Evolutionary conservation across 1,140 invertebrate species (phyloP).

Genomic region (Achatina immaculata): DNA sequence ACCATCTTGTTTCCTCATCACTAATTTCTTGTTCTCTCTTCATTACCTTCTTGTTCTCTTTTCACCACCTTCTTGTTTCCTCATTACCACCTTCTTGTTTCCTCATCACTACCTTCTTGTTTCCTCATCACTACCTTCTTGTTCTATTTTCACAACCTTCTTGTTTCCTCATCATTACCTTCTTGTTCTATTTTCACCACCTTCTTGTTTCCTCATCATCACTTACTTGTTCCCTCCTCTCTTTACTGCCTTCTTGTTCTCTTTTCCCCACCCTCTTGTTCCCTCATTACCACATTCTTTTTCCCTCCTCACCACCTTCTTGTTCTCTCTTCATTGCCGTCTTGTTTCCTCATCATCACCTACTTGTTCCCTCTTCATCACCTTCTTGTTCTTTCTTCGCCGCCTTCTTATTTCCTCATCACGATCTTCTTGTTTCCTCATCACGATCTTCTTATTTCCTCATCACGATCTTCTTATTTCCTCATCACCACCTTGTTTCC

Average conservation of each 20-base stretch:
- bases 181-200: too few species aligned
- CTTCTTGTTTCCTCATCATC: background rate
- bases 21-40: background rate
- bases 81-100: background rate
- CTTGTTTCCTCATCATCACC: background rate
- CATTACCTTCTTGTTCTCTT: conserved; percentile 4
- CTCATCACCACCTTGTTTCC: background rate
- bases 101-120: background rate
- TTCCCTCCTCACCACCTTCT: background rate
- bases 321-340: background rate
- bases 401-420: too few species aligned
- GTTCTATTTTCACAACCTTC: conserved; percentile 10
- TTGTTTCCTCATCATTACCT: too few species aligned
- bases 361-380: too few species aligned
- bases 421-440: background rate
- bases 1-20: too few species aligned
- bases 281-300: background rate
- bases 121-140: background rate
- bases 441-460: background rate
- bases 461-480: background rate
- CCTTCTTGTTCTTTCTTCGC: too few species aligned
- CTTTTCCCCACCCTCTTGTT: conserved; percentile 6
- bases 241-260: too few species aligned
- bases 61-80: background rate
- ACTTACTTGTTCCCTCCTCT: background rate